phyloP scores from a whole-genome alignment of 2,888 invertebrate species.

The Romanomermis culicivorax region DNA sequence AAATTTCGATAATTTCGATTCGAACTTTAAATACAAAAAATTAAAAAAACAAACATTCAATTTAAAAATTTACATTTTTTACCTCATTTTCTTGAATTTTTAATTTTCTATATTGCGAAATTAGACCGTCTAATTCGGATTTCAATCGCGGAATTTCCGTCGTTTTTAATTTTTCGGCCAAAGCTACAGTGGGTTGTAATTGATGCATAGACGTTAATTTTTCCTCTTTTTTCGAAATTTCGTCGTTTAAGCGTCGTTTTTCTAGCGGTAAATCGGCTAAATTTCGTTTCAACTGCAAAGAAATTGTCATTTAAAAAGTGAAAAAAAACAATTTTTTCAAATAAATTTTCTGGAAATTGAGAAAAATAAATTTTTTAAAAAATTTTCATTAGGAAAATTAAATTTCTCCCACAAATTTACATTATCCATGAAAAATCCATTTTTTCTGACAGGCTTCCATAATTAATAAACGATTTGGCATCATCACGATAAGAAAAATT shows the following conservation, averaged over 20 bases:
- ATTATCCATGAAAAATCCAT: too few relatives aligned
- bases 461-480: too few relatives aligned
- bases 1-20: background rate
- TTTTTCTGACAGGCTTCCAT: too few relatives aligned
- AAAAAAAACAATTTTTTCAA: too few relatives aligned
- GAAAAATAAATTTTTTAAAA: too few relatives aligned
- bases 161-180: background rate
- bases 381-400: too few relatives aligned
- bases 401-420: too few relatives aligned
- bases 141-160: constrained; percentile 5
- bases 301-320: constrained; percentile 5
- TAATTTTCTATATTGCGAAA: background rate
- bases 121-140: background rate
- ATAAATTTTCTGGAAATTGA: too few relatives aligned
- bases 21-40: constrained; percentile 1
- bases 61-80: background rate
- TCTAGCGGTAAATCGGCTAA: constrained; percentile 16
- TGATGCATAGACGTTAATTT: background rate
- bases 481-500: too few relatives aligned
- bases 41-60: background rate
- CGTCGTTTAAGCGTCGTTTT: background rate
- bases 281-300: constrained; percentile 21
- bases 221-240: background rate
- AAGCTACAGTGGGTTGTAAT: background rate
- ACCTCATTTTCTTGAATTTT: constrained; percentile 1